Conservation (phyloP, 2,113 vertebrate genomes). For the Salminus brasiliensis region DNA sequence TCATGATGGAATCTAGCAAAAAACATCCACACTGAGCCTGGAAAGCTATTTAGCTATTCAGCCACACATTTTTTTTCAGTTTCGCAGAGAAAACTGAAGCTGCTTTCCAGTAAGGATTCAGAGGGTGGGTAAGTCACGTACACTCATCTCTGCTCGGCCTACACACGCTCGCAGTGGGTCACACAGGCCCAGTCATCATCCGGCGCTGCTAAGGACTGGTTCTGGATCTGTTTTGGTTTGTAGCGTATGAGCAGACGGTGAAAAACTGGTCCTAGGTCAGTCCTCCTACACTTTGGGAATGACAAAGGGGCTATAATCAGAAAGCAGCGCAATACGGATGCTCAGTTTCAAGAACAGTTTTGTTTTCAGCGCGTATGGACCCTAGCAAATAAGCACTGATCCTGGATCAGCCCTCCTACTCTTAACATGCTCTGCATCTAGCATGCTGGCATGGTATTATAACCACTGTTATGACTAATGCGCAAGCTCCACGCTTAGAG, state of each 20-base stretch:
- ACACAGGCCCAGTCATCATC: neutral
- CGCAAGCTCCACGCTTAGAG: slow-evolving; percentile 22
- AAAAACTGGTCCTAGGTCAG: neutral
- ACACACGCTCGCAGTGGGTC: slow-evolving; percentile 17
- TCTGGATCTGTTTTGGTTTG: neutral
- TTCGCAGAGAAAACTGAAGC: slow-evolving; percentile 6
- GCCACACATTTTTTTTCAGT: neutral
- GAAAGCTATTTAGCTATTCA: neutral
- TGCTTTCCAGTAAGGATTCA: neutral
- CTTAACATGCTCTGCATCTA: neutral
- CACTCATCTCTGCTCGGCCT: slow-evolving; percentile 15
- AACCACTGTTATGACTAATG: neutral
- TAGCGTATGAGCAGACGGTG: neutral
- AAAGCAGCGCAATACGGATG: neutral
- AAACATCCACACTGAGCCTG: neutral
- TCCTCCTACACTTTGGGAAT: neutral
- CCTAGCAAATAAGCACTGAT: neutral
- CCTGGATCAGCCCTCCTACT: slow-evolving; percentile 7
- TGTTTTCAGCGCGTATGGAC: neutral
- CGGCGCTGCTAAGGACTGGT: neutral
- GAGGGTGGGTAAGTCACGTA: slow-evolving; percentile 39
- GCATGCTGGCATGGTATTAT: neutral
- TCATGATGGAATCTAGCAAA: neutral
- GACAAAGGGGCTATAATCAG: neutral
- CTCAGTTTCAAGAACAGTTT: neutral